Evolutionary conservation across 2,888 invertebrate genomes (phyloP).

Genomic region (Siphlonurus alternatus): DNA sequence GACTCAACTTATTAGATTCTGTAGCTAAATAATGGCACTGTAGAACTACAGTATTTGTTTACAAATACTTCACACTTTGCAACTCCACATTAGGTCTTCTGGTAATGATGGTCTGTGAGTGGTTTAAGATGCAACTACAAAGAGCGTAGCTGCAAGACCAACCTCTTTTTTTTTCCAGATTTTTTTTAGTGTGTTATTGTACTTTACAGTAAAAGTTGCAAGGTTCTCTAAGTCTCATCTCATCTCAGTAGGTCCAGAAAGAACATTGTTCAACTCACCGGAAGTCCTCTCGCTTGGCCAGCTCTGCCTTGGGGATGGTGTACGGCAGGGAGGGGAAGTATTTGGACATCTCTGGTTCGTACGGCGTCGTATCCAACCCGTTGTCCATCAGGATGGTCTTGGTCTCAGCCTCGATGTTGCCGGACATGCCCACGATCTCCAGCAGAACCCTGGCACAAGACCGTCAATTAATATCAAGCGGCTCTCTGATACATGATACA

Average conservation of each 20-base stretch:
- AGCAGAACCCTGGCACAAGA: constrained; percentile 36
- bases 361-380: constrained; percentile 56
- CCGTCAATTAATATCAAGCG: too few species aligned
- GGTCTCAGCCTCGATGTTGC: constrained; percentile 61
- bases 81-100: too few species aligned
- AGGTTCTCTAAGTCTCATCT: too few species aligned
- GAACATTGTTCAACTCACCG: constrained; percentile 19
- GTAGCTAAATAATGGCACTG: too few species aligned
- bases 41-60: too few species aligned
- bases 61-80: too few species aligned
- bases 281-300: constrained; percentile 19
- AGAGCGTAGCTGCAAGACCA: too few species aligned
- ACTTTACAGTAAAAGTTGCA: not conserved
- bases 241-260: too few species aligned
- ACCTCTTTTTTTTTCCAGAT: too few species aligned
- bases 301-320: constrained; percentile 28
- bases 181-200: too few species aligned
- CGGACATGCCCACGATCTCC: constrained; percentile 53
- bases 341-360: constrained; percentile 33
- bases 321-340: constrained; percentile 32
- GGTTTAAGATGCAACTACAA: too few species aligned
- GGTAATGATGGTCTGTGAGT: not conserved
- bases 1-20: not conserved
- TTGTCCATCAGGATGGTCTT: constrained; percentile 64
- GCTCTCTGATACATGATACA: too few species aligned